Conservation (phyloP, 2,113 vertebrate species). For the Burhinus bistriatus region DNA sequence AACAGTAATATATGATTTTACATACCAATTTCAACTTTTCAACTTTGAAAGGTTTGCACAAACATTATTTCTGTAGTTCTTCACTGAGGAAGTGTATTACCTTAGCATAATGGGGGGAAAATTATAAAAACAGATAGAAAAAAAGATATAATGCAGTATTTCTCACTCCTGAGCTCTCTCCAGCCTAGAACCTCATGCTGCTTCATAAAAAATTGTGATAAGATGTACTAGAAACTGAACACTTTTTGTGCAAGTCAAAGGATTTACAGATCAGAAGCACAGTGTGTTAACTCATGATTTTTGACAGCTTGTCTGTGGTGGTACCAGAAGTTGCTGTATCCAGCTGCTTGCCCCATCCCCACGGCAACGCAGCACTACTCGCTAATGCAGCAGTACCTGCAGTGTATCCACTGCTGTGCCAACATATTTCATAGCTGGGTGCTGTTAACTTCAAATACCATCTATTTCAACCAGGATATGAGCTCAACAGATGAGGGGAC, state of each 20-base stretch:
- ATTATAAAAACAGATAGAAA: background rate
- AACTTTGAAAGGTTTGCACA: background rate
- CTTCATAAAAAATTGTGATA: background rate
- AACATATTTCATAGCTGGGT: background rate
- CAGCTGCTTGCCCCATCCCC: background rate
- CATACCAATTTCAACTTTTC: background rate
- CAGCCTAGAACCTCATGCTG: background rate
- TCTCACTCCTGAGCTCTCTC: background rate
- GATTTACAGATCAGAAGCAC: background rate
- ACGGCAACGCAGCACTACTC: rapidly evolving
- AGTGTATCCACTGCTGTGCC: background rate
- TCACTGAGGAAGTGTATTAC: background rate
- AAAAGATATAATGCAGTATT: background rate
- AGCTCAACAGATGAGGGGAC: background rate
- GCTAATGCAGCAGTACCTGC: background rate
- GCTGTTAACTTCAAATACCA: background rate
- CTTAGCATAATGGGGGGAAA: background rate
- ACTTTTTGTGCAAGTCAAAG: background rate
- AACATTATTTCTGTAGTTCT: background rate
- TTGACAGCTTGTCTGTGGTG: background rate
- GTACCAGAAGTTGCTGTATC: background rate
- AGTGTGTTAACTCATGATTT: background rate
- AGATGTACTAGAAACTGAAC: background rate
- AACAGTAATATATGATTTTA: background rate
- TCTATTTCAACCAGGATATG: background rate